These are phyloP conservation scores for Odocoileus hemionus DNA, from an alignment of 2,113 vertebrate species.

Conservation along the genomic window DNA sequence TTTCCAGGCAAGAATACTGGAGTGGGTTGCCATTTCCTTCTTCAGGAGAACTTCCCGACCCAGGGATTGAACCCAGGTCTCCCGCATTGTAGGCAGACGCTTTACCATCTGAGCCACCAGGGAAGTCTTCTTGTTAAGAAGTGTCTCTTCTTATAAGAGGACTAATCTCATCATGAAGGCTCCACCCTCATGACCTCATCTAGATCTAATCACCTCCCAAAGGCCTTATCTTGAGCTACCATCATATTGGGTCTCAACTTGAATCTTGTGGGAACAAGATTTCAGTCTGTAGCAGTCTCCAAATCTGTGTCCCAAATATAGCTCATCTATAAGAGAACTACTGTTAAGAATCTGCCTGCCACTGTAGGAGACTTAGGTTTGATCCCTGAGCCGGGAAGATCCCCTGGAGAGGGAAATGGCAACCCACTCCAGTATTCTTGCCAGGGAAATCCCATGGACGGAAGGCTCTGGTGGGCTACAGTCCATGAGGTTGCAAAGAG, in stretches of 20 bases:
- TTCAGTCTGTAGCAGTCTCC: not conserved
- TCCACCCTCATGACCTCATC: not conserved
- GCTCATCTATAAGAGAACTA: not conserved
- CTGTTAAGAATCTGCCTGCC: not conserved
- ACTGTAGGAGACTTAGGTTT: not conserved
- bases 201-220: not conserved
- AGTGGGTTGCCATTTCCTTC: too few relatives aligned
- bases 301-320: not conserved
- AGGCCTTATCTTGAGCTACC: not conserved
- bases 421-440: not conserved
- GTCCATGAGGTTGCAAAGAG: not conserved
- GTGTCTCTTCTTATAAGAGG: not conserved
- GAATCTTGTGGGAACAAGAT: not conserved
- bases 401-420: not conserved
- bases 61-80: too few relatives aligned
- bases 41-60: too few relatives aligned
- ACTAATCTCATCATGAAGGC: not conserved
- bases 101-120: too few relatives aligned
- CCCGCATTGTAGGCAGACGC: too few relatives aligned
- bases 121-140: too few relatives aligned
- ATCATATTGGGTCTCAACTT: not conserved
- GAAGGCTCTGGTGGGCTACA: not conserved
- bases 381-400: not conserved
- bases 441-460: not conserved
- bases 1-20: too few relatives aligned